These are phyloP conservation scores for Rhadina sibilatrix DNA, from an alignment of 2,113 vertebrate species.

Conservation along the genomic window DNA sequence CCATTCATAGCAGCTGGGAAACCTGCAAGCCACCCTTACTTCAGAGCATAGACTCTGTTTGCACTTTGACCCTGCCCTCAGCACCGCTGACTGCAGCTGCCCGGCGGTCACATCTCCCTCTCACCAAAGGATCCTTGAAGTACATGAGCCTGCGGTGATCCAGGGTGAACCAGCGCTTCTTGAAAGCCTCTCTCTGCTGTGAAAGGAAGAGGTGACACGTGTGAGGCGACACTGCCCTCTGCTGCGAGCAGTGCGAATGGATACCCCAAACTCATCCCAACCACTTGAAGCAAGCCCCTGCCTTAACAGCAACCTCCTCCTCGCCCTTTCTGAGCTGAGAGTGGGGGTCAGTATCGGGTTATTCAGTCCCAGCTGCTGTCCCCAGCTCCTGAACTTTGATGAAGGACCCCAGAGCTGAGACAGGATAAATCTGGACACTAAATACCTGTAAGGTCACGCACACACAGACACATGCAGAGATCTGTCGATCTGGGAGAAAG, in stretches of 20 bases:
- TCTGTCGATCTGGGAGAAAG: conserved; percentile 36
- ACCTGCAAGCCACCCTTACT: not conserved
- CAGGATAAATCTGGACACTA: conserved; percentile 20
- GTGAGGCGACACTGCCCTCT: conserved; percentile 53
- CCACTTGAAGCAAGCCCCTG: not conserved
- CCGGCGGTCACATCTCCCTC: not conserved
- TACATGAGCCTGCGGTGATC: conserved; percentile 91
- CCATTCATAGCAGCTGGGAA: not conserved
- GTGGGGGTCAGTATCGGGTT: not conserved
- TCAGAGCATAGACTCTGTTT: not conserved
- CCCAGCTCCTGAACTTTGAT: not conserved
- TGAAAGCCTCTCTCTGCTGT: conserved; percentile 90
- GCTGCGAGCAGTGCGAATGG: not conserved
- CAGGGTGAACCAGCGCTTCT: conserved; percentile 91
- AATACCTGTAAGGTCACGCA: conserved; percentile 9
- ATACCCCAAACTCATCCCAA: not conserved
- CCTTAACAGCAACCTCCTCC: not conserved
- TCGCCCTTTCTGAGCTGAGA: not conserved
- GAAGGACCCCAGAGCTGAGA: not conserved
- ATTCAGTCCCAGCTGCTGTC: not conserved
- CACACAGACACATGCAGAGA: conserved; percentile 27
- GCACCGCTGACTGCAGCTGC: not conserved
- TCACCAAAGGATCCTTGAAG: conserved; percentile 91
- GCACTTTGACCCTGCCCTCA: not conserved
- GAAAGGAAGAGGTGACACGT: not conserved